Evolutionary conservation across 2,113 vertebrate species (phyloP).

Genomic region (Chaetodon trifascialis): DNA sequence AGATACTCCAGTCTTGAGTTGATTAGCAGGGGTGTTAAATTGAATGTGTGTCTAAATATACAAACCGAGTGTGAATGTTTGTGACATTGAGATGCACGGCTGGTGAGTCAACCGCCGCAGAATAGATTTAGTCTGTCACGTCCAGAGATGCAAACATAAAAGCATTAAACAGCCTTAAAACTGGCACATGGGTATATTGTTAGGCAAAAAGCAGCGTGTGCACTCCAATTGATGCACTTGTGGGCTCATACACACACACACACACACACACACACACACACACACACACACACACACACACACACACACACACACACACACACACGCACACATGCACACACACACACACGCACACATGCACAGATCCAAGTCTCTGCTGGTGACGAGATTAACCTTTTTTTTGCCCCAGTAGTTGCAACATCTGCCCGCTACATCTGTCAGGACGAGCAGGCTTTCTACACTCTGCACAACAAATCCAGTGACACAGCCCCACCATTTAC

Average conservation of each 20-base stretch:
- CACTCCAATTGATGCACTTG: slow-evolving; percentile 9
- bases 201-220: slow-evolving; percentile 11
- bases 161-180: background rate
- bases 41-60: slow-evolving; percentile 25
- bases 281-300: background rate
- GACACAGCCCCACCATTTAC: slow-evolving; percentile 74
- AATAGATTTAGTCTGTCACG: slow-evolving; percentile 10
- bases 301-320: too few species aligned
- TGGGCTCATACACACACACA: background rate
- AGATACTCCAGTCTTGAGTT: slow-evolving; percentile 29
- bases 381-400: slow-evolving; percentile 79
- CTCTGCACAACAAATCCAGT: slow-evolving; percentile 70
- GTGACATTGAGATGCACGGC: background rate
- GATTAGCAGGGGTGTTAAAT: slow-evolving; percentile 42
- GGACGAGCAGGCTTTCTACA: slow-evolving; percentile 66
- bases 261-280: background rate
- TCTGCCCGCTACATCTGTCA: slow-evolving; percentile 82
- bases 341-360: background rate
- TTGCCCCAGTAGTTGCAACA: slow-evolving; percentile 73
- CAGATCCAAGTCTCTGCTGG: slow-evolving; percentile 44
- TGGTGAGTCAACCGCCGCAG: slow-evolving; percentile 13
- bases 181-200: background rate
- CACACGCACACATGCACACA: background rate
- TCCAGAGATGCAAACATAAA: slow-evolving; percentile 14
- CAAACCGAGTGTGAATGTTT: slow-evolving; percentile 12